Percentiles rank a stretch among this genome's conserved stretches.
These are phyloP conservation scores for Elgaria multicarinata DNA, from an alignment of 2,113 vertebrate species.

Conservation along the genomic window DNA sequence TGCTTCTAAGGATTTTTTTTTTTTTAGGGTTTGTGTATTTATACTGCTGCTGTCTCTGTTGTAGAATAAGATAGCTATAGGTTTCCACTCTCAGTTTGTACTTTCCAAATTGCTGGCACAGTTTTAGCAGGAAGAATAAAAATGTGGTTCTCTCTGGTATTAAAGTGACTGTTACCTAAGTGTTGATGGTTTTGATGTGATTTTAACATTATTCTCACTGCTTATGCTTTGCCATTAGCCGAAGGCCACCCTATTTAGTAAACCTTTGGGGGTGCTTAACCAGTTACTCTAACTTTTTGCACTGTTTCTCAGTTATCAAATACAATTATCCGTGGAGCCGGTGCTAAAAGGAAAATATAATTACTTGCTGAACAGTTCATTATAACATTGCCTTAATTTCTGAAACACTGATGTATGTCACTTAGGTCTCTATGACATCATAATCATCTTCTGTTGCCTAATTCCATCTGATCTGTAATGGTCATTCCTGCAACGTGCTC, in stretches of 20 bases:
- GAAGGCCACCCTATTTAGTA: constrained; percentile 52
- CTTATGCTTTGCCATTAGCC: constrained; percentile 2
- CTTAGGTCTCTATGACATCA: neutral
- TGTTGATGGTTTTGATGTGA: constrained; percentile 51
- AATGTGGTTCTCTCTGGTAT: constrained; percentile 40
- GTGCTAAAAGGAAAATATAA: constrained; percentile 18
- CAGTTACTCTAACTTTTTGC: constrained; percentile 36
- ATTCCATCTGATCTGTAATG: constrained; percentile 40
- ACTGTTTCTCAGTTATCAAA: constrained; percentile 32
- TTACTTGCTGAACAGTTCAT: constrained; percentile 30
- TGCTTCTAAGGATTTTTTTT: neutral
- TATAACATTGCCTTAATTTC: neutral
- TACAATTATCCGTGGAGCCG: constrained; percentile 31
- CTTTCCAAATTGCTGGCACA: neutral
- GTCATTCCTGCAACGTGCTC: neutral
- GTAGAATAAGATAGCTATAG: neutral
- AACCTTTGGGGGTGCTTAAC: constrained; percentile 48
- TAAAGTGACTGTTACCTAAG: constrained; percentile 49
- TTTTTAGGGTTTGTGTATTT: neutral
- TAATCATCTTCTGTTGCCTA: constrained; percentile 31
- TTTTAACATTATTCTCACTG: constrained; percentile 47
- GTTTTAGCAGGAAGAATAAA: constrained; percentile 57
- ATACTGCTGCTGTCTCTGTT: constrained; percentile 34
- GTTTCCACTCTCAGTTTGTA: neutral
- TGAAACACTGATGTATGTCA: neutral